Base-by-base conservation (phyloP, 2,797 vertebrate species). In the Graptemys geographica region DNA sequence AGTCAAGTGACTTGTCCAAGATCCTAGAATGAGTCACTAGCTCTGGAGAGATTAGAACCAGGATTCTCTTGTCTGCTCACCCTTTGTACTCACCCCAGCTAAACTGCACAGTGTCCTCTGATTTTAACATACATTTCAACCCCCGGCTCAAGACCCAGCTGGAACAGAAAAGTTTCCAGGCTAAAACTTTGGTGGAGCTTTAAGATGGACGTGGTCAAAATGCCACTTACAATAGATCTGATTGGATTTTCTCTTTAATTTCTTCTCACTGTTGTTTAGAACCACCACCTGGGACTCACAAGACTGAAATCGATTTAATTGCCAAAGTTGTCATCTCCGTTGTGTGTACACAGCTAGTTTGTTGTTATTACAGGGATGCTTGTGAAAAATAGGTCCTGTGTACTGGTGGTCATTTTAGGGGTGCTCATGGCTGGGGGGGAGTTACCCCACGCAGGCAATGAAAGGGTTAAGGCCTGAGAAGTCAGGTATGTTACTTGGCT, bases 11-110 rank as follows among this genome's bases (percentile, higher is more conserved):
- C 94, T 96, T 93, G 94, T 96, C 0, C 51, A 94, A 96, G 95
- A 97, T 97, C 95, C 95, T 79, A 90, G 94, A 93, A 19, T 96
- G 97, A 98, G 97, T 97, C 97, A 98, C 93, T 94, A 83, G 51
- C 96, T 96, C 90, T 93, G 94, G 83, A 93, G 95, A 96, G 96
- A 96, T 96, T 95, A 96, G 94, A 98, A 94, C 94, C 94, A 89
- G 88, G 83, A 95, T 89, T 91, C 53, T 83, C 97, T 97, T 96
- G 95, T 89, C 96, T 97, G 96, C 95, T 97, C 96, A 88, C 19
- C 95, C 96, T 98, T 96, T 90, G 94, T 95, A 96, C 96, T 96
- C 65, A 81, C 72, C 86, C 83, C 19, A 87, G 93, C 97, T 94
- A 96, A 96, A 94, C 96, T 93, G 94, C 96, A 96, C 94, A 94